Evolutionary conservation across 1,140 invertebrate species (phyloP), one percentile per base, ranked within the genome.

Genomic region (Ostrea denselamellosa): DNA sequence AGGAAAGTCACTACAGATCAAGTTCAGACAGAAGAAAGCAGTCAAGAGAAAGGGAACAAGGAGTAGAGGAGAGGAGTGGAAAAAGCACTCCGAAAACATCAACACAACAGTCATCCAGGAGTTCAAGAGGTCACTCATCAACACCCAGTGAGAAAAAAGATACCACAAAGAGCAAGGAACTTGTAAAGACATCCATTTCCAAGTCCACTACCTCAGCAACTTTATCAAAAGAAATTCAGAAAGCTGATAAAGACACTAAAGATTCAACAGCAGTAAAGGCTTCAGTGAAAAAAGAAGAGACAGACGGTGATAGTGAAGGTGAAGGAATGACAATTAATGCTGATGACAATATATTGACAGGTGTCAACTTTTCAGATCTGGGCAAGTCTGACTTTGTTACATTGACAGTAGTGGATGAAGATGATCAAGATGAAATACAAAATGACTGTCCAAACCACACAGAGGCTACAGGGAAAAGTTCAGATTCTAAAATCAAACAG

Each of bases 351-450:
- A 77, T 77, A 28, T 34, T 77, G 22, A 14, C 22, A 0, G 68
- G 68, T 28, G 28, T 77, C 9, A 3, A 44, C 8, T 25, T 17
- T 34, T 77, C 68, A 77, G 68, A 77, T 34, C 22, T 77, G 8
- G 28, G 12, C 28, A 77, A 77, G 28, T 77, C 68, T 17, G 68
- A 77, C 68, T 77, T 77, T 44, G 68, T 77, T 25, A 77, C 68
- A 14, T 77, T 77, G 9, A 77, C 68, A 34, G 68, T 77, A 14
- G 68, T 77, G 22, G 68, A 77, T 77, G 68, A 77, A 77, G 68
- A 77, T 77, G 22, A 34, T 12, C 25, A 14, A 28, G 25, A 77
- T 28, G 28, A 77, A 22, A 77, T 25, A 77, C 9, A 77, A 28
- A 10, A 22, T 17, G 28, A 77, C 2, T 10, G 5, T 44, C 25